Conservation (phyloP, 2,888 invertebrate genomes). For the Adela reaumurella region DNA sequence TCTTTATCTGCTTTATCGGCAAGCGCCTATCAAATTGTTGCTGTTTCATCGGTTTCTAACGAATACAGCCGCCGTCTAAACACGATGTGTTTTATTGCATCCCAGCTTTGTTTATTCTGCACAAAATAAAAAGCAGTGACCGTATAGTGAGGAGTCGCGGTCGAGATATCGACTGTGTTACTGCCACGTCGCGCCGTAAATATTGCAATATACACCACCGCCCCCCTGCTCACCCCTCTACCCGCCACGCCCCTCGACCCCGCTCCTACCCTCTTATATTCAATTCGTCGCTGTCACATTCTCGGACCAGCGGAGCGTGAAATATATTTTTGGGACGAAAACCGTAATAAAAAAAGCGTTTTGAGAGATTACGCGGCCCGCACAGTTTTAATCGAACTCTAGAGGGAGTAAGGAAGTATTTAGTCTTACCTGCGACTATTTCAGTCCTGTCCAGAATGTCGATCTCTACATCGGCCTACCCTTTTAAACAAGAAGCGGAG, state of each 20-base stretch:
- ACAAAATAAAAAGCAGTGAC: constrained; percentile 38
- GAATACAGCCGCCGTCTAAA: too few relatives aligned
- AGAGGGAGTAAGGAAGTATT: neutral
- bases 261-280: constrained; percentile 29
- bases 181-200: constrained; percentile 36
- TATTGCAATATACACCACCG: constrained; percentile 14
- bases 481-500: too few relatives aligned
- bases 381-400: too few relatives aligned
- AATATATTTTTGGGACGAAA: constrained; percentile 52
- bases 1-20: too few relatives aligned
- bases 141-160: constrained; percentile 31
- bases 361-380: too few relatives aligned
- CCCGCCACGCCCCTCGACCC: constrained; percentile 10
- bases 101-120: constrained; percentile 15
- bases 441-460: too few relatives aligned
- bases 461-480: too few relatives aligned
- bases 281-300: constrained; percentile 46
- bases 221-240: constrained; percentile 1
- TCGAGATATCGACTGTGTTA: constrained; percentile 33
- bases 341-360: constrained; percentile 38
- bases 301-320: constrained; percentile 53
- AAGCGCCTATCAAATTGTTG: too few relatives aligned
- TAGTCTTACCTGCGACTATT: too few relatives aligned
- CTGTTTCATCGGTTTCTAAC: too few relatives aligned
- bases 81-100: constrained; percentile 11